Evolutionary conservation across 2,113 vertebrate species (phyloP).

Genomic region (Corythornis madagascariensis): DNA sequence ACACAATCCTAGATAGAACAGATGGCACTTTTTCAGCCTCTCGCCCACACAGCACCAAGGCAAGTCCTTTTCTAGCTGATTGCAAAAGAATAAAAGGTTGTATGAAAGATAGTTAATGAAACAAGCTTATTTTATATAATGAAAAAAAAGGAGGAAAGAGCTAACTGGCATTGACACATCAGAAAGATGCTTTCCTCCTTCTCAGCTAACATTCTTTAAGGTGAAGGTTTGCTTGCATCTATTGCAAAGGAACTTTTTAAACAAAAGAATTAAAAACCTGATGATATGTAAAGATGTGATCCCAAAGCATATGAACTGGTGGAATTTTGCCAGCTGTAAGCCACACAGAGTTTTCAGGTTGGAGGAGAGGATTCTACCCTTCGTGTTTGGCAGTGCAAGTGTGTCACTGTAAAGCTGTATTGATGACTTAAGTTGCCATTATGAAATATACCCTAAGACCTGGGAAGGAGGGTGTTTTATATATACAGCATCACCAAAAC

Average conservation of each 20-base stretch:
- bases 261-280: not conserved
- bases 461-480: not conserved
- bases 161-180: not conserved
- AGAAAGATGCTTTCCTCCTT: slow-evolving; percentile 42
- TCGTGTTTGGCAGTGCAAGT: not conserved
- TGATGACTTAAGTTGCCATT: not conserved
- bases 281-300: not conserved
- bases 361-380: not conserved
- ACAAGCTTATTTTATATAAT: not conserved
- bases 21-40: not conserved
- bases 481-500: not conserved
- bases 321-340: not conserved
- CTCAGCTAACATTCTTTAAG: not conserved
- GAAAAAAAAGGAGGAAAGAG: not conserved
- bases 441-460: not conserved
- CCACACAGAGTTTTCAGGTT: not conserved
- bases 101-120: not conserved
- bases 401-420: slow-evolving; percentile 38
- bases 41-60: not conserved
- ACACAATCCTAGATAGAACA: not conserved
- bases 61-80: not conserved
- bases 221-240: slow-evolving; percentile 32
- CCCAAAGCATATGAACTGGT: not conserved
- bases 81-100: not conserved
- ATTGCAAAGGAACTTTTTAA: slow-evolving; percentile 46